These are phyloP conservation scores for Zosterops japonicus DNA, from an alignment of 2,113 vertebrate genomes.

Conservation along the genomic window DNA sequence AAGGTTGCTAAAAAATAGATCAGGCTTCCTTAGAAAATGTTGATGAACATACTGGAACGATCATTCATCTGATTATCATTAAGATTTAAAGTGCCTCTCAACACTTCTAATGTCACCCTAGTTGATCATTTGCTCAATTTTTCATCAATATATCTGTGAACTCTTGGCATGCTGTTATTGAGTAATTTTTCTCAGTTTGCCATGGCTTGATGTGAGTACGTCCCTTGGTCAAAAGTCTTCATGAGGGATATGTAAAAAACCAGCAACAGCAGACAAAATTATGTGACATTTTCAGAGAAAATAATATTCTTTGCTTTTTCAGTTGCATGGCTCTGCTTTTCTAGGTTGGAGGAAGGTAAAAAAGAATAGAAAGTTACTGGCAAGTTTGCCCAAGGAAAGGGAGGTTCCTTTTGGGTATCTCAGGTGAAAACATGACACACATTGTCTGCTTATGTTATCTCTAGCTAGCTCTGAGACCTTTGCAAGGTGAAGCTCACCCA, in stretches of 20 bases:
- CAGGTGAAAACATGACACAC: background rate
- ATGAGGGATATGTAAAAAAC: background rate
- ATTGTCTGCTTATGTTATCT: background rate
- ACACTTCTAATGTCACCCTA: slow-evolving; percentile 1
- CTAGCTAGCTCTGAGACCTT: background rate
- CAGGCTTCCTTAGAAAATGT: background rate
- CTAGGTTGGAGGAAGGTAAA: background rate
- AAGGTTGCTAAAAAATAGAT: background rate
- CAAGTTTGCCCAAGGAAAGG: background rate
- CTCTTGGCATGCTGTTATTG: background rate
- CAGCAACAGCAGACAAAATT: background rate
- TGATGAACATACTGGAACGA: background rate
- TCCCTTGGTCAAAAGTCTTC: background rate
- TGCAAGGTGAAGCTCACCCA: background rate
- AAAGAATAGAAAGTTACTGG: background rate
- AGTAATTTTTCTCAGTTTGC: background rate
- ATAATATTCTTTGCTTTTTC: background rate
- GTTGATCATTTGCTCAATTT: background rate
- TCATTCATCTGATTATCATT: background rate
- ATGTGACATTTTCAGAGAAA: background rate
- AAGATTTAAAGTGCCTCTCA: background rate
- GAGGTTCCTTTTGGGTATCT: background rate
- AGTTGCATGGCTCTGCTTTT: background rate
- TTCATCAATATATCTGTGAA: background rate
- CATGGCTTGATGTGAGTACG: background rate